phyloP scores from a whole-genome alignment of 2,113 vertebrate genomes.

The Genyomyrus donnyi region DNA sequence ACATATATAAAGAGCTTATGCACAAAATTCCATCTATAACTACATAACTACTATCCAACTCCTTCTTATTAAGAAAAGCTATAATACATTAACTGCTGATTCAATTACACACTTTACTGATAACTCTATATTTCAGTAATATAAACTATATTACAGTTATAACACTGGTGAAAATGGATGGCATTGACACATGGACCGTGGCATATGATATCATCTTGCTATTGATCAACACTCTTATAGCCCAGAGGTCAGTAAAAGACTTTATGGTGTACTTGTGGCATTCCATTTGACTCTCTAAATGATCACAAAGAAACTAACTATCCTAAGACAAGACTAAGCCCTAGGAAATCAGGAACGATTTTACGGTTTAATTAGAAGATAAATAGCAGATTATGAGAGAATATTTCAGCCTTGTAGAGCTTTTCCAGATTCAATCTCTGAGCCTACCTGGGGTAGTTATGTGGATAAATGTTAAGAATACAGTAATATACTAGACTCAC shows the following conservation, averaged over 20 bases:
- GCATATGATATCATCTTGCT: constrained; percentile 50
- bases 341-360: constrained; percentile 11
- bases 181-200: constrained; percentile 30
- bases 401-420: background rate
- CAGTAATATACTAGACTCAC: background rate
- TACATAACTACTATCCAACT: background rate
- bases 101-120: constrained; percentile 24
- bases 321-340: constrained; percentile 30
- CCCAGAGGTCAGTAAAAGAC: constrained; percentile 23
- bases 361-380: background rate
- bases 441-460: background rate
- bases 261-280: constrained; percentile 36
- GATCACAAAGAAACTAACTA: background rate
- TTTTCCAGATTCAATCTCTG: background rate
- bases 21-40: constrained; percentile 13
- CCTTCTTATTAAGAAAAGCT: constrained; percentile 31
- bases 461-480: background rate
- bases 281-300: constrained; percentile 31
- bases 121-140: constrained; percentile 13
- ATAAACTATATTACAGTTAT: constrained; percentile 28
- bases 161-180: constrained; percentile 14
- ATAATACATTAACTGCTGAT: constrained; percentile 6
- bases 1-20: background rate
- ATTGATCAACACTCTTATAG: constrained; percentile 46
- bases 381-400: background rate